Base-by-base conservation (phyloP, 1,140 invertebrate species). In the Akabosia matsudoensis region DNA sequence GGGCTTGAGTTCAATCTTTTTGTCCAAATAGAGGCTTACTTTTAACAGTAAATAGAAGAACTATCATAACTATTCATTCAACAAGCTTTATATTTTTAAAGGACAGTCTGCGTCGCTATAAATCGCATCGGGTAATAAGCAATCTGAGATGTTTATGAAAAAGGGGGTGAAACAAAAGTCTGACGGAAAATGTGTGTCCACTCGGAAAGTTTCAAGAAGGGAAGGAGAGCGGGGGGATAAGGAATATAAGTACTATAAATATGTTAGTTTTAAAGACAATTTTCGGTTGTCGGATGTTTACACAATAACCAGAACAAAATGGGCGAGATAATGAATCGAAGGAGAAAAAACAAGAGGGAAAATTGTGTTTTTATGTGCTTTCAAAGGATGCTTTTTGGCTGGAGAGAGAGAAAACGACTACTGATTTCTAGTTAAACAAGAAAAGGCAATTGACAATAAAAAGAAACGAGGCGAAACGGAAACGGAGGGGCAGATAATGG, bases 81-180 rank as follows among this genome's bases (percentile, higher is more conserved):
- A 56, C 54, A 56, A n/a, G 54, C 54, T 56, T 56, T 16, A 24
- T n/a, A n/a, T 56, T 56, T 22, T 24, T 56, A 3, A 56, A 31
- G 61, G 61, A 31, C 31, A 10, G 61, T 28, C 13, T 30, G n/a
- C 37, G 37, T 45, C 37, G 7, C 7, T 45, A 45, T 45, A 45
- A 18, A 45, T 45, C 18, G 37, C 37, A 7, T 45, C 37, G 37
- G 37, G 61, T 67, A 67, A 67, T 67, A 67, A 30, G 61, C 24
- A 31, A 67, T 67, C 28, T 67, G 61, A 30, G 61, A 67, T 67
- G 7, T 67, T 67, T 31, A 61, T 31, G 30, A 67, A 67, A n/a
- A 31, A 67, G 61, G 31, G 28, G 54, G n/a, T n/a, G n/a, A n/a
- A n/a, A n/a, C n/a, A n/a, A 61, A 61, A 24, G 13, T 61, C 13